A percentile compares a stretch with the other conserved stretches of the same genome.
Evolutionary conservation across 2,797 vertebrate genomes (phyloP).

Genomic region (Sebastolobus alascanus): DNA sequence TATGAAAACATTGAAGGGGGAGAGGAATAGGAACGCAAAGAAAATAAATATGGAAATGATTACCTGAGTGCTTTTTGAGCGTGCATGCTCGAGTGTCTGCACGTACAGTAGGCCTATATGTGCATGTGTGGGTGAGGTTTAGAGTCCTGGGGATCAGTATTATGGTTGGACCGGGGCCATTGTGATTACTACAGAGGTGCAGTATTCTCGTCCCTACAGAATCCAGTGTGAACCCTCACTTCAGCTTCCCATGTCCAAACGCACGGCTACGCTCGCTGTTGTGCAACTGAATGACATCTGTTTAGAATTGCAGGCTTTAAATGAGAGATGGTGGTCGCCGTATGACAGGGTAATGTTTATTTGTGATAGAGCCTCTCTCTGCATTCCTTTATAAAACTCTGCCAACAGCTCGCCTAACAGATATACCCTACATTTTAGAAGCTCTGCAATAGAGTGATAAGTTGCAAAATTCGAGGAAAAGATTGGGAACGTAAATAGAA

Average conservation of each 20-base stretch:
- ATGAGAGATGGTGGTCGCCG: conserved; percentile 38
- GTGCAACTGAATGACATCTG: conserved; percentile 60
- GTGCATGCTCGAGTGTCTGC: conserved; percentile 28
- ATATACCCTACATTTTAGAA: conserved; percentile 14
- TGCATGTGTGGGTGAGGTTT: conserved; percentile 34
- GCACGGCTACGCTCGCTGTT: conserved; percentile 27
- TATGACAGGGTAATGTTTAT: conserved; percentile 41
- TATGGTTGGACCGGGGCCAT: conserved; percentile 70
- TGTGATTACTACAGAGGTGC: conserved; percentile 69
- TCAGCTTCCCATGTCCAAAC: conserved; percentile 64
- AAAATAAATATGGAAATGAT: conserved; percentile 76
- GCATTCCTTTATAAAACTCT: conserved; percentile 14
- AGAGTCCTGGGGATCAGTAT: conserved; percentile 60
- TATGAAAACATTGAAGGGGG: conserved; percentile 57
- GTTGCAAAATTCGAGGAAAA: conserved; percentile 11
- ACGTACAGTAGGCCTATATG: conserved; percentile 8
- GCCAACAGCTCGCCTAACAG: not conserved
- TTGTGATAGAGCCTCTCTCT: conserved; percentile 37
- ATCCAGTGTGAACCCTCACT: conserved; percentile 53
- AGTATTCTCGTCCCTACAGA: conserved; percentile 58
- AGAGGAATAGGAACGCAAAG: conserved; percentile 55
- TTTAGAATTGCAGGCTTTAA: conserved; percentile 59
- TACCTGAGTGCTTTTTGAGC: conserved; percentile 54
- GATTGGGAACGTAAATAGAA: conserved; percentile 23
- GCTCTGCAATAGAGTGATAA: conserved; percentile 18